phyloP scores from a whole-genome alignment of 2,113 vertebrate species.

The Drymodes brunneopygia region DNA sequence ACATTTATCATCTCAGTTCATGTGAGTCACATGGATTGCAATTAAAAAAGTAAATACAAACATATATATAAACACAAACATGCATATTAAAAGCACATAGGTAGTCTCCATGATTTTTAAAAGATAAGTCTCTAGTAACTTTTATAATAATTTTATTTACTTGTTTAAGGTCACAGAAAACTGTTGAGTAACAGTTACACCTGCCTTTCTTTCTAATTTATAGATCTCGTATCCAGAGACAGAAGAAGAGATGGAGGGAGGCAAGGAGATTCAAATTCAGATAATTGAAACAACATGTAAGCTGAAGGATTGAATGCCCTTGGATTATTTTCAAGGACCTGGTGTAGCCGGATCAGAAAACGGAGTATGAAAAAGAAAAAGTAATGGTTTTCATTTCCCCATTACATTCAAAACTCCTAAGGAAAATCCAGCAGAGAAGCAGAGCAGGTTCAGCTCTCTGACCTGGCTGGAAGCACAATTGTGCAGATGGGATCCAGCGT shows the following conservation, averaged over 20 bases:
- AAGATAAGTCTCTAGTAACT: neutral
- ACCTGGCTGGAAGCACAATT: neutral
- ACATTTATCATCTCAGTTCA: neutral
- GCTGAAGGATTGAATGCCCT: neutral
- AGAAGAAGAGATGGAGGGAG: neutral
- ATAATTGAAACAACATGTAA: neutral
- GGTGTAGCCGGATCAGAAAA: neutral
- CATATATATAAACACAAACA: neutral
- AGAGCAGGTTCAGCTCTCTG: neutral
- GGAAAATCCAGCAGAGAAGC: neutral
- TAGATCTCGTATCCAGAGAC: neutral
- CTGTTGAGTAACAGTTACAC: neutral
- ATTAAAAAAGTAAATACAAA: neutral
- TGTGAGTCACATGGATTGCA: neutral
- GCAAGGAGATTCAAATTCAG: neutral
- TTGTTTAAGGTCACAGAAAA: neutral
- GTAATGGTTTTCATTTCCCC: neutral
- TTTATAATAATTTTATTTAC: neutral
- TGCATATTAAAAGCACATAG: neutral
- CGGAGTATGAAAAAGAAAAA: rapidly evolving
- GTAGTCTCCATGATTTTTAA: neutral
- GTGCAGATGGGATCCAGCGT: neutral
- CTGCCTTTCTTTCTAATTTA: neutral
- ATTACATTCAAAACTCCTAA: neutral
- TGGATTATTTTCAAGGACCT: neutral